A percentile compares a stretch with the other conserved stretches of the same genome.
Conservation (phyloP, 2,113 vertebrate genomes). For the Chloropsis hardwickii region DNA sequence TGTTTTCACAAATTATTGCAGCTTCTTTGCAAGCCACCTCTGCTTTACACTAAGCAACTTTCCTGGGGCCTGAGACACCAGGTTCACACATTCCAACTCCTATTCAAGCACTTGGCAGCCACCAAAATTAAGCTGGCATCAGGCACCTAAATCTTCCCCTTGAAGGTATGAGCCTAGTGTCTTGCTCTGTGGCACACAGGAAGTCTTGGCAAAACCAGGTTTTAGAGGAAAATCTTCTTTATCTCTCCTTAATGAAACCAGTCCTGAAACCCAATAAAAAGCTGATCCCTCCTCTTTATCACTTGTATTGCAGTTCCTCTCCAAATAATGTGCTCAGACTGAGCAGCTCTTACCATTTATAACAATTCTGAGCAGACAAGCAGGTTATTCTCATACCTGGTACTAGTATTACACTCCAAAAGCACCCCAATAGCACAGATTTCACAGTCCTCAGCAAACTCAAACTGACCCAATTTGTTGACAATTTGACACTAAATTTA, state of each 20-base stretch:
- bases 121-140: neutral
- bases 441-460: neutral
- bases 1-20: neutral
- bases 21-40: neutral
- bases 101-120: neutral
- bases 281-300: neutral
- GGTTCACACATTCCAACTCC: neutral
- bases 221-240: constrained; percentile 8
- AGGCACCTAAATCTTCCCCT: neutral
- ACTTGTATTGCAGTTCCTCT: neutral
- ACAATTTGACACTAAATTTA: neutral
- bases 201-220: neutral
- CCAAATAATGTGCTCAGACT: neutral
- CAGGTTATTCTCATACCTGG: neutral
- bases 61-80: neutral
- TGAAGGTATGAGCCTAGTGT: neutral
- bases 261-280: constrained; percentile 19
- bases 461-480: neutral
- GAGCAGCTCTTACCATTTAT: neutral
- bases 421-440: neutral
- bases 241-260: constrained; percentile 32
- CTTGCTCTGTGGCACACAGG: neutral
- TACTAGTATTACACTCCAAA: neutral
- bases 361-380: neutral
- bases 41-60: neutral